Evolutionary conservation across 1,140 invertebrate genomes (phyloP).

Genomic region (Drosophila parvula): DNA sequence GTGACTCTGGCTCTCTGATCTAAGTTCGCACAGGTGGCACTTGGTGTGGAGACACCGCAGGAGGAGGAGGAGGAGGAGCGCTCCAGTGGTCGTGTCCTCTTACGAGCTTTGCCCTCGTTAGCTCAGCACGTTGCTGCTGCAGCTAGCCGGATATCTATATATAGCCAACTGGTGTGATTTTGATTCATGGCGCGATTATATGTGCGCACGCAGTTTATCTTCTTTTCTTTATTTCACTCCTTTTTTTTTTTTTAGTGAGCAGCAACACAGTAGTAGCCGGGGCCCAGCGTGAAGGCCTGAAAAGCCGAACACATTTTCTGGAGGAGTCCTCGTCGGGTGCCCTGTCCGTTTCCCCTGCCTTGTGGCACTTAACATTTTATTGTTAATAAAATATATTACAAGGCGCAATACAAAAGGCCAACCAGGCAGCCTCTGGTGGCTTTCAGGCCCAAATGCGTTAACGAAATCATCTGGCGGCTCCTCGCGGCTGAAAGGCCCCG

Average conservation of each 20-base stretch:
- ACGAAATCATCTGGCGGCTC: constrained; percentile 74
- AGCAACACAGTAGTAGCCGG: constrained; percentile 68
- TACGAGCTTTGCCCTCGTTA: constrained; percentile 67
- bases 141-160: constrained; percentile 79
- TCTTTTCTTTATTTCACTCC: constrained; percentile 57
- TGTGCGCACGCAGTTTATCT: constrained; percentile 81
- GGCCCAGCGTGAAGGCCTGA: constrained; percentile 54
- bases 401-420: constrained; percentile 77
- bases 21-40: constrained; percentile 51
- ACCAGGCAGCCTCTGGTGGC: constrained; percentile 22
- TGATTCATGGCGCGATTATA: constrained; percentile 82
- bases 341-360: constrained; percentile 21
- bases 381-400: constrained; percentile 83
- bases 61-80: background rate
- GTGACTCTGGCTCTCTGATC: constrained; percentile 23
- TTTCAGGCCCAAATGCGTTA: constrained; percentile 67
- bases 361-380: constrained; percentile 82
- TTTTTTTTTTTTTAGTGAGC: constrained; percentile 29
- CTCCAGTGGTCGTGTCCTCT: constrained; percentile 31
- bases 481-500: constrained; percentile 6
- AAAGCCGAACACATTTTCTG: constrained; percentile 42
- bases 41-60: constrained; percentile 23
- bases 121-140: constrained; percentile 44
- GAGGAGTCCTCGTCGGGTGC: constrained; percentile 20
- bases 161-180: constrained; percentile 80